A percentile compares a stretch with the other conserved stretches of the same genome.
phyloP scores from a whole-genome alignment of 2,888 invertebrate genomes.

The Heliconius cydno region DNA sequence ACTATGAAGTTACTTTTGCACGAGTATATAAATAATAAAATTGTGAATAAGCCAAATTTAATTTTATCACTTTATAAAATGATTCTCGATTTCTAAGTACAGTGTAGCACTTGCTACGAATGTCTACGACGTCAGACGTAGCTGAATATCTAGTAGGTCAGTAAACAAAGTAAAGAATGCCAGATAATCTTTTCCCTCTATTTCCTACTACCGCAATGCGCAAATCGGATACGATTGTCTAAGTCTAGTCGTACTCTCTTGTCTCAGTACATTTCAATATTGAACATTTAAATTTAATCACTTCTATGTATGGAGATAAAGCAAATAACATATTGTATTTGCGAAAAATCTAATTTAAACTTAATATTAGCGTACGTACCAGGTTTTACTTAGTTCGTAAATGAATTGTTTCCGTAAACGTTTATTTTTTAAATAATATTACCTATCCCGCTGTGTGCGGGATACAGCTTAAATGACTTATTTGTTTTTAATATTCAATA shows the following conservation, averaged over 20 bases:
- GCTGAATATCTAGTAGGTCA: slow-evolving; percentile 24
- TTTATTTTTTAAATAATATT: background rate
- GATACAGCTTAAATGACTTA: no score
- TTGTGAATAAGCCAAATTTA: background rate
- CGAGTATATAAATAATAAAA: background rate
- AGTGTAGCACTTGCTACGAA: slow-evolving; percentile 6
- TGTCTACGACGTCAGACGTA: background rate
- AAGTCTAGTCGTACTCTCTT: background rate
- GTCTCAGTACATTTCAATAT: slow-evolving; percentile 2
- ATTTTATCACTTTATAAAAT: background rate
- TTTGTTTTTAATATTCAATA: no score
- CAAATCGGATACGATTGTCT: slow-evolving; percentile 19
- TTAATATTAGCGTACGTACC: background rate
- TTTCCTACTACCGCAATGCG: slow-evolving; percentile 26
- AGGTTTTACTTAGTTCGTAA: background rate
- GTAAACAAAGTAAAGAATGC: slow-evolving; percentile 24
- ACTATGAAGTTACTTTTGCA: background rate
- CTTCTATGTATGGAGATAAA: background rate
- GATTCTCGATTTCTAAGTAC: background rate
- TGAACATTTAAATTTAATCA: slow-evolving; percentile 13
- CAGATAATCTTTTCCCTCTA: slow-evolving; percentile 16
- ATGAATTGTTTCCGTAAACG: background rate
- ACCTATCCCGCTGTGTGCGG: no score
- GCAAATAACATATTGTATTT: background rate
- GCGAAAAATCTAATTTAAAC: background rate